Base-by-base conservation (phyloP, 1,140 invertebrate genomes). In the Caenorhabditis briggsae region DNA sequence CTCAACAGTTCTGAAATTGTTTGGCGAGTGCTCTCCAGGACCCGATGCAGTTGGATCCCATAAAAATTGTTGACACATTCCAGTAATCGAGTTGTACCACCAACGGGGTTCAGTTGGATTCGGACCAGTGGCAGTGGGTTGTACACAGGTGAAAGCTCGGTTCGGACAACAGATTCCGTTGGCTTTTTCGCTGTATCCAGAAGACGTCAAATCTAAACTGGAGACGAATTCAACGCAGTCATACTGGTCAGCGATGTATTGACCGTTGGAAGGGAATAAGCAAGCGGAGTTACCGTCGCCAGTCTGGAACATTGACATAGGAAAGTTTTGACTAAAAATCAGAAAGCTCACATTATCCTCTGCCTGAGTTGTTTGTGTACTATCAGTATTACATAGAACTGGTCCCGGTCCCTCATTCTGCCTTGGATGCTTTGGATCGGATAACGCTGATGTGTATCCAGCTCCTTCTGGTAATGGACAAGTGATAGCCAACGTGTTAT, bases 211-310 rank as follows among this genome's bases (percentile, higher is more conserved):
- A 43, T 88, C 88, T 6, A 88, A 18, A 61, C 20, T 53, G 20
- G 88, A 87, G n/a, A 88, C 87, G 48, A 88, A 88, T 64, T 88
- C 88, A 6, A 88, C 87, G 43, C 88, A 88, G 46, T 88, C 88
- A 59, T 88, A 88, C 25, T 89, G 53, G 48, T 88, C 88, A 16
- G 87, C 88, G 18, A 88, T 83, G 50, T 70, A 88, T 9, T 43
- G 46, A 16, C 86, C 86, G 65, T 88, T 87, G n/a, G 88, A 88
- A 9, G 88, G 88, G 25, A 88, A 88, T 5, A 88, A 20, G 64
- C 88, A 88, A 33, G 82, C 88, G 8, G 87, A 58, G 48, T 58
- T 58, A 16, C 88, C 88, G 18, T 88, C 83, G 9, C 88, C 88
- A 11, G 87, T 59, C 87, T 85, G 55, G n/a, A n/a, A n/a, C n/a